A percentile compares a stretch with the other conserved stretches of the same genome.
phyloP scores from a whole-genome alignment of 2,888 invertebrate genomes.

The Lottia scabra region DNA sequence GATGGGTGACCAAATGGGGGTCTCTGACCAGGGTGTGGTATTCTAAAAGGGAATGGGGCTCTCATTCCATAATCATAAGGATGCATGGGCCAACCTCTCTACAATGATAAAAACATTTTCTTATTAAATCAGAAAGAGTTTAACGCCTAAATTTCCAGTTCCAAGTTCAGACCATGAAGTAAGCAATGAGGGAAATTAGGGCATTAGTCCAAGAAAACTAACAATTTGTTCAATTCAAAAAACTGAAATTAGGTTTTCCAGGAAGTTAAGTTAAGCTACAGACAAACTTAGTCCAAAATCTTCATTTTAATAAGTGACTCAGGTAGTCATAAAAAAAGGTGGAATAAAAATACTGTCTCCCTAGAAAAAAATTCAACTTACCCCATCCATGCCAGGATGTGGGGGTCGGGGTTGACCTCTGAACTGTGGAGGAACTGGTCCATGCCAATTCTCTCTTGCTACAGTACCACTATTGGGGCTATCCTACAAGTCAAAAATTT shows the following conservation, averaged over 20 bases:
- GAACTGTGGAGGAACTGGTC: conserved; percentile 57
- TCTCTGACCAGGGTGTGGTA: conserved; percentile 17
- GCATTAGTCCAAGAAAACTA: no score
- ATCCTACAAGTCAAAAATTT: conserved; percentile 30
- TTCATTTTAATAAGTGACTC: no score
- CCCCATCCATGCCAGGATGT: conserved; percentile 58
- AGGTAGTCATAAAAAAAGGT: no score
- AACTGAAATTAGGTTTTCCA: no score
- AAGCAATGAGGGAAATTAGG: no score
- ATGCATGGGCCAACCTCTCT: conserved; percentile 8
- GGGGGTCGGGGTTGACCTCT: conserved; percentile 54
- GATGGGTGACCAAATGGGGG: conserved; percentile 13
- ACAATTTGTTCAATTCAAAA: no score
- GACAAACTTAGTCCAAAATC: no score
- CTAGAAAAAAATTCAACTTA: conserved; percentile 3
- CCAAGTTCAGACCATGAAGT: no score
- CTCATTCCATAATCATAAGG: conserved; percentile 15
- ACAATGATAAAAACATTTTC: background rate
- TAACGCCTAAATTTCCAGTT: no score
- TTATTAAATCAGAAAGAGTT: no score
- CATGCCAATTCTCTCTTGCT: conserved; percentile 57
- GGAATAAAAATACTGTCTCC: no score
- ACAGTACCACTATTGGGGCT: conserved; percentile 40
- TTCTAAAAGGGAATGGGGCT: conserved; percentile 17
- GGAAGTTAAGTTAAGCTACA: no score